A percentile compares a stretch with the other conserved stretches of the same genome.
These are phyloP conservation scores for Pristionchus entomophagus DNA, from an alignment of 2,888 invertebrate genomes.

Conservation along the genomic window DNA sequence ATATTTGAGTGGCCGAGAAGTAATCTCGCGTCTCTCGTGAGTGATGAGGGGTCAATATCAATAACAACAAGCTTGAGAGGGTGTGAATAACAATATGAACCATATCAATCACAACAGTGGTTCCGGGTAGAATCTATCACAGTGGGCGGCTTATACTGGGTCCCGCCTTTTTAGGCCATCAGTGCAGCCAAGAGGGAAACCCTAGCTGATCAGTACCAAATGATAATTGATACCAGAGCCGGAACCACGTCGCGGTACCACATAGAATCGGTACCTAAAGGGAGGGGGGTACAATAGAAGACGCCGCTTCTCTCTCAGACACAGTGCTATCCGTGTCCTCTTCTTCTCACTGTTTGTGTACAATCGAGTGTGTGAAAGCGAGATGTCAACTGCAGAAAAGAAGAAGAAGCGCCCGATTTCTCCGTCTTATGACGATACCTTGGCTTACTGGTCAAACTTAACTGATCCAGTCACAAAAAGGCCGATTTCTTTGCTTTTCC, in stretches of 20 bases:
- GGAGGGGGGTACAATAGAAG: neutral
- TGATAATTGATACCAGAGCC: too few species aligned
- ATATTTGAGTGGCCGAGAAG: neutral
- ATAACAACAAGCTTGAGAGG: neutral
- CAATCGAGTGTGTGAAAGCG: constrained; percentile 18
- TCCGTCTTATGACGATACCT: too few species aligned
- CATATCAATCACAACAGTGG: too few species aligned
- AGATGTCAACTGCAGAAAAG: neutral
- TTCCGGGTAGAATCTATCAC: too few species aligned
- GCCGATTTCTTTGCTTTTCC: too few species aligned
- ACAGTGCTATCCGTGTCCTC: constrained; percentile 32
- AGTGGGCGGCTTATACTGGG: too few species aligned
- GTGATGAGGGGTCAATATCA: neutral
- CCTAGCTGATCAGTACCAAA: too few species aligned
- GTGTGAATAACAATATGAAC: constrained; percentile 15
- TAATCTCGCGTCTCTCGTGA: neutral
- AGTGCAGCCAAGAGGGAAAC: too few species aligned
- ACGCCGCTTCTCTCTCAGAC: neutral
- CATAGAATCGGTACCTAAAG: neutral
- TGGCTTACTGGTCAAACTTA: too few species aligned
- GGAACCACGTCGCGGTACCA: neutral
- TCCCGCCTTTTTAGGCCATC: too few species aligned
- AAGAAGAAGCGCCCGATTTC: neutral
- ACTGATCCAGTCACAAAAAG: too few species aligned
- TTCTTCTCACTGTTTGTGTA: neutral